phyloP scores from a whole-genome alignment of 2,888 invertebrate genomes.

The Ectemnius continuus region DNA sequence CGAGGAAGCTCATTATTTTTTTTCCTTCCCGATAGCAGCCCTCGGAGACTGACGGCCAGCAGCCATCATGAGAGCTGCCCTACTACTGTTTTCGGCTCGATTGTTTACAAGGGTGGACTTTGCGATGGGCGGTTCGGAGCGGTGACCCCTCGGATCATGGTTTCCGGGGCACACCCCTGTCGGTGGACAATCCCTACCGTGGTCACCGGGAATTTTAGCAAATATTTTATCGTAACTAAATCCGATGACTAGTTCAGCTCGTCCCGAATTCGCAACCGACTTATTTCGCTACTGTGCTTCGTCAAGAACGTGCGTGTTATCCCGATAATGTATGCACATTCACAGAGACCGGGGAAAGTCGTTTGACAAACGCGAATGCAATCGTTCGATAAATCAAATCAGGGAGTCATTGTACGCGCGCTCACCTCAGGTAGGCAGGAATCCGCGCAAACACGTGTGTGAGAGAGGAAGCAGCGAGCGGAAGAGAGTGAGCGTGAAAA shows the following conservation, averaged over 20 bases:
- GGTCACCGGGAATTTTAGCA: neutral
- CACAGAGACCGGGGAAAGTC: constrained; percentile 8
- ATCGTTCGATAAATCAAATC: constrained; percentile 76
- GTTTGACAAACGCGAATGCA: constrained; percentile 38
- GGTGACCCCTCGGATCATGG: constrained; percentile 34
- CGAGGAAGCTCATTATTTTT: constrained; percentile 63
- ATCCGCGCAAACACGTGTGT: constrained; percentile 30
- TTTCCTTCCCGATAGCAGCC: constrained; percentile 54
- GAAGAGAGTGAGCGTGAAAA: constrained; percentile 74
- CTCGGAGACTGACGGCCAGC: constrained; percentile 44
- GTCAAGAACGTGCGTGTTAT: neutral
- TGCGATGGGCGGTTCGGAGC: constrained; percentile 51
- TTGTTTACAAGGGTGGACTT: constrained; percentile 60
- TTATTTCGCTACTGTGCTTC: neutral
- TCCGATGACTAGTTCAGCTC: too few species aligned
- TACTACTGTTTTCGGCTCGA: constrained; percentile 38
- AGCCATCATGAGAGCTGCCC: constrained; percentile 62
- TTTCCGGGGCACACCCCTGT: constrained; percentile 8
- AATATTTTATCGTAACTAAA: constrained; percentile 1
- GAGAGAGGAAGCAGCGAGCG: constrained; percentile 45
- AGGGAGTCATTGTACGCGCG: constrained; percentile 70
- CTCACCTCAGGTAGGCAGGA: constrained; percentile 53
- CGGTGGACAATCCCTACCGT: neutral
- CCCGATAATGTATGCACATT: constrained; percentile 10
- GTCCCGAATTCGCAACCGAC: neutral